Percentiles rank a stretch among this genome's conserved stretches.
phyloP scores from a whole-genome alignment of 2,797 vertebrate genomes.

The Buceros bicornis region DNA sequence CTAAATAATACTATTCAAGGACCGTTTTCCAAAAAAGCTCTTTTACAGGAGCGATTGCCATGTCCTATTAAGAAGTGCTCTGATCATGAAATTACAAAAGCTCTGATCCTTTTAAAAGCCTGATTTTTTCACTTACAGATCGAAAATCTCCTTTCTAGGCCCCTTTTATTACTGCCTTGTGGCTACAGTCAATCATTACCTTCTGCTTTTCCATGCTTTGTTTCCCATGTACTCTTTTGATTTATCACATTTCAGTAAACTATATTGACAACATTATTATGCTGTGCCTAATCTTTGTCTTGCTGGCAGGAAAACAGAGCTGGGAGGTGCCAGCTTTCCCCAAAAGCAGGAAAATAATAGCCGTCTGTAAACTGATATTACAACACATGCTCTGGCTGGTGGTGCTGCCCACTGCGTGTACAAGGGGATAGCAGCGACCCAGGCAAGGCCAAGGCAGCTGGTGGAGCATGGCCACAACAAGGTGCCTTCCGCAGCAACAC shows the following conservation, averaged over 20 bases:
- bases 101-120: conserved; percentile 42
- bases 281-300: not conserved
- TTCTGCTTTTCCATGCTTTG: conserved; percentile 38
- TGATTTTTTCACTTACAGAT: conserved; percentile 4
- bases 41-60: conserved; percentile 17
- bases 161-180: conserved; percentile 26
- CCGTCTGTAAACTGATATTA: not conserved
- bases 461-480: not conserved
- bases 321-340: conserved; percentile 4
- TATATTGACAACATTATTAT: not conserved
- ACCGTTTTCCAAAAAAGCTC: not conserved
- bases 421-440: not conserved
- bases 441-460: not conserved
- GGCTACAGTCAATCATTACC: conserved; percentile 22
- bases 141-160: conserved; percentile 38
- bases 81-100: conserved; percentile 48
- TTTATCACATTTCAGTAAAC: conserved; percentile 29
- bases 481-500: not conserved
- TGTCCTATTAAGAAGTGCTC: conserved; percentile 30
- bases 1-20: not conserved
- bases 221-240: not conserved
- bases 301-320: not conserved
- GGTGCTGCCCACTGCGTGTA: not conserved
- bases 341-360: not conserved
- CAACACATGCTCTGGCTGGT: not conserved